Percentiles rank a stretch among this genome's conserved stretches.
Evolutionary conservation across 1,140 invertebrate genomes (phyloP).

Genomic region (Tribolium madens): DNA sequence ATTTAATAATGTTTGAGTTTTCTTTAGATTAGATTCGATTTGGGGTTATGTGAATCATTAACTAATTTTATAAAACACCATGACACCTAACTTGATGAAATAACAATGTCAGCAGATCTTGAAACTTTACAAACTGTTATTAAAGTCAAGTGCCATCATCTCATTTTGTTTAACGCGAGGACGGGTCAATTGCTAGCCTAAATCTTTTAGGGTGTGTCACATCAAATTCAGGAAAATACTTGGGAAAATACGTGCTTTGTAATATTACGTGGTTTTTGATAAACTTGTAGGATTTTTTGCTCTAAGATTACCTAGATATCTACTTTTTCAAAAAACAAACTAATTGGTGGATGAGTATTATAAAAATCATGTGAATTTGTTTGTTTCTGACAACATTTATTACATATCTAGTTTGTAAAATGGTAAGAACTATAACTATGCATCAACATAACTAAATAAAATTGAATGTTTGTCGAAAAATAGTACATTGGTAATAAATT

Average conservation of each 20-base stretch:
- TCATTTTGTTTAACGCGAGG: slow-evolving; percentile 29
- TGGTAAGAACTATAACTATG: too few relatives aligned
- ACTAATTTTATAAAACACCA: slow-evolving; percentile 41
- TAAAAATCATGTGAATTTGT: too few relatives aligned
- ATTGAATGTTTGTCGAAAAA: too few relatives aligned
- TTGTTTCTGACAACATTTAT: too few relatives aligned
- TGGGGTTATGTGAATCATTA: too few relatives aligned
- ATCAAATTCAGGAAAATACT: slow-evolving; percentile 26
- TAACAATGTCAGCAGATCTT: slow-evolving; percentile 40
- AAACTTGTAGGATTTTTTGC: neutral
- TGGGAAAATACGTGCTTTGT: slow-evolving; percentile 19
- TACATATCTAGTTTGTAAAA: too few relatives aligned
- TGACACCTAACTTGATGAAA: slow-evolving; percentile 38
- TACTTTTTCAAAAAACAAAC: too few relatives aligned
- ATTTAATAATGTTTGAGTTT: too few relatives aligned
- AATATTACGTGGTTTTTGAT: neutral
- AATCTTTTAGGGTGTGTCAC: slow-evolving; percentile 24
- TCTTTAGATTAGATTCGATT: slow-evolving; percentile 39
- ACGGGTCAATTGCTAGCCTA: slow-evolving; percentile 27
- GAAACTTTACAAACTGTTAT: slow-evolving; percentile 28
- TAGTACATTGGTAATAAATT: too few relatives aligned
- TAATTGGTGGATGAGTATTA: too few relatives aligned
- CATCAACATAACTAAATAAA: too few relatives aligned
- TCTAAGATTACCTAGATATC: too few relatives aligned
- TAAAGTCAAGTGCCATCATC: slow-evolving; percentile 29